Evolutionary conservation across 2,797 vertebrate species (phyloP), one percentile per base, ranked within the genome.

Genomic region (Coracias cyanogaster): DNA sequence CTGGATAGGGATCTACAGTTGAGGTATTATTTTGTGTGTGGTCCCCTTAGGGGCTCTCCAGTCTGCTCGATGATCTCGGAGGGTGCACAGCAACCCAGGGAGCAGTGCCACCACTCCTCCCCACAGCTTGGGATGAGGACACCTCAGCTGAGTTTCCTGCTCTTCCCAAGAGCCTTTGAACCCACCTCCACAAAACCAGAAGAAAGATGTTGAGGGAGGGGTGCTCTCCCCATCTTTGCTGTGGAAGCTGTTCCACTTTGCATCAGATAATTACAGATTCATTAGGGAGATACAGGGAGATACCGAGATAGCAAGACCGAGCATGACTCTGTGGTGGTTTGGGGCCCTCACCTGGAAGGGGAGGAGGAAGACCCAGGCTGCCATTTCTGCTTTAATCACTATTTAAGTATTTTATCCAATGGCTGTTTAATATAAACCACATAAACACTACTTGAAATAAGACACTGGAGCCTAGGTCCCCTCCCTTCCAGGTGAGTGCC

Each of bases 331-430:
- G 26, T 49, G 37, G n/a, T 45, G 3, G 86, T 89, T 93, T 91
- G 81, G 26, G 92, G 94, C 83, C 84, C 76, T 95, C 92, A 71
- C 74, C 74, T 93, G 95, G 84, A 95, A 92, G 45, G 19, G 41
- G 57, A 90, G 82, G 65, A 71, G 15, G 19, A 82, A 94, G 61
- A 94, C 35, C 35, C 10, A 21, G 67, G 37, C 61, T 93, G 4
- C 43, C 10, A 2, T 87, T 33, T 33, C 41, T 92, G 33, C 25
- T 89, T 5, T 95, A 76, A 81, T 86, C 69, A 71, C 49, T 93
- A 37, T 82, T 77, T 71, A 87, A 93, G 29, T 82, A 60, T 77
- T 93, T 95, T 67, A 73, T 96, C 83, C 92, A 88, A 65, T 91
- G 57, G 9, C 15, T 91, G 67, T 82, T 90, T 85, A 73, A 64